Base-by-base conservation (phyloP, 1,140 invertebrate species). In the Zeugodacus cucurbitae region DNA sequence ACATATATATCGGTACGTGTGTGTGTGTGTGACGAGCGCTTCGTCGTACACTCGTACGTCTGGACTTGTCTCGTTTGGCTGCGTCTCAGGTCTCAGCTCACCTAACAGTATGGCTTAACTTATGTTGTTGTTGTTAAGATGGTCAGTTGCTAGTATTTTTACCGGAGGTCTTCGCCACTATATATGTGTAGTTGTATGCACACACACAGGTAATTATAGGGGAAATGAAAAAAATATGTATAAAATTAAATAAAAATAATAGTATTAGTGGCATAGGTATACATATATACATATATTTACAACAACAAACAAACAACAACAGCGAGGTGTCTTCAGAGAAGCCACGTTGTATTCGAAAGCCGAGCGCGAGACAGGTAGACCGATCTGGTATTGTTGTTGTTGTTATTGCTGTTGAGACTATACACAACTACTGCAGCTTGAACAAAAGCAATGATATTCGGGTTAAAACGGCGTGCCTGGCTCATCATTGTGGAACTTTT, bases 401-500 rank as follows among this genome's bases (percentile, higher is more conserved):
- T n/a, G n/a, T n/a, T n/a, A n/a, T n/a, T n/a, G n/a, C n/a, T 82
- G 11, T 82, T 82, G 74, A 29, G 74, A 82, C 74, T 82, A n/a
- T n/a, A n/a, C n/a, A 82, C 74, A 82, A 37, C 37, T 48, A 48
- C 74, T 44, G 74, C 74, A 82, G n/a, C 41, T 82, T 48, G 41
- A 82, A 82, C 74, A 82, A 82, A 82, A 82, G 41, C 67, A 82
- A 82, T 82, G 74, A 82, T 82, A 82, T 82, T 82, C 74, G 74
- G 74, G 74, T 82, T 82, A 82, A 82, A 82, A 82, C 74, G 41
- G 74, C 74, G 41, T 82, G 74, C 74, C n/a, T 82, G 74, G 74
- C 74, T 82, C 74, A 82, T 82, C 74, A 82, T 48, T 82, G 74
- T 82, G 74, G 74, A 54, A 82, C 74, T 82, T 82, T 82, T 82